Evolutionary conservation across 2,113 vertebrate genomes (phyloP).

Genomic region (Anarhynchus alexandrinus): DNA sequence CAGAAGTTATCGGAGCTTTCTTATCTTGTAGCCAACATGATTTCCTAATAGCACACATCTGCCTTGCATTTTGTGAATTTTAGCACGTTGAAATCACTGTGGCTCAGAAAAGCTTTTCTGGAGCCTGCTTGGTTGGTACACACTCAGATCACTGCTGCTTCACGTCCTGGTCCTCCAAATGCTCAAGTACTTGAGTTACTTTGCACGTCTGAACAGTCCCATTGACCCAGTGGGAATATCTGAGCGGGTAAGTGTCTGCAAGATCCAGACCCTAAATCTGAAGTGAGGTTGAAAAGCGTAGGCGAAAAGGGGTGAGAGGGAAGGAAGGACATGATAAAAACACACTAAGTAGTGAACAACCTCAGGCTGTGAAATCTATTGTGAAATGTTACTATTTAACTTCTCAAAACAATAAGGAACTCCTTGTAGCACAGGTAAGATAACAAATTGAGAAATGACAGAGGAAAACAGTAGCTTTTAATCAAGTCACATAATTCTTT

Average conservation of each 20-base stretch:
- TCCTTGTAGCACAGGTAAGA: background rate
- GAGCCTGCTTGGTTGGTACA: background rate
- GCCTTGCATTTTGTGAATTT: conserved; percentile 27
- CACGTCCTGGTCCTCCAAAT: background rate
- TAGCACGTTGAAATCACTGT: background rate
- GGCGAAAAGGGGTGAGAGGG: background rate
- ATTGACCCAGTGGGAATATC: background rate
- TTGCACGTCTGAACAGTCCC: background rate
- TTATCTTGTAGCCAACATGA: background rate
- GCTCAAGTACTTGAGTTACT: background rate
- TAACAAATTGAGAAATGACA: background rate
- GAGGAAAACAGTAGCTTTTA: background rate
- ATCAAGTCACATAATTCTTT: background rate
- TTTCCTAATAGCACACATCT: conserved; percentile 2
- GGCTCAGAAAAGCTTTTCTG: background rate
- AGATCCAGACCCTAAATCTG: background rate
- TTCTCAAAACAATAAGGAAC: background rate
- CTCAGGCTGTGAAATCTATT: background rate
- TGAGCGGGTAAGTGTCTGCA: background rate
- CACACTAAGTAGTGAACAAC: background rate
- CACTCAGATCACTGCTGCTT: background rate
- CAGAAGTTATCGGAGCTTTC: background rate
- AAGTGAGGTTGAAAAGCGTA: background rate
- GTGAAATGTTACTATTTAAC: background rate
- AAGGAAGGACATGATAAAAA: background rate